phyloP scores from a whole-genome alignment of 2,888 invertebrate species.

The Sinotaia quadrata region DNA sequence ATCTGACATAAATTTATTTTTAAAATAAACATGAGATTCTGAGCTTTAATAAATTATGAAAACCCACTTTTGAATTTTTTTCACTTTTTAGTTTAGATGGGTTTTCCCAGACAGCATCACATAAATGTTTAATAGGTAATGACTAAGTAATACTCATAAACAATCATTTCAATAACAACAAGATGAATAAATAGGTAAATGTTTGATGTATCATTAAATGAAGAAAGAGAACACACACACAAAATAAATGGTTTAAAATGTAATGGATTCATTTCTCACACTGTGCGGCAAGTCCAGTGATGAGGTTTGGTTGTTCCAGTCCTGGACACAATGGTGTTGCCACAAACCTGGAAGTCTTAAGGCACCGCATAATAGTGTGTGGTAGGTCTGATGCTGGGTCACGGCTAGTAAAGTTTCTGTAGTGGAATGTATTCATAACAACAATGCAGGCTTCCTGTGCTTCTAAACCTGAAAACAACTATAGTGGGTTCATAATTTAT shows the following conservation, averaged over 20 bases:
- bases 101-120: no score
- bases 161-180: no score
- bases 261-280: conserved; percentile 50
- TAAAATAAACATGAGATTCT: no score
- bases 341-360: conserved; percentile 55
- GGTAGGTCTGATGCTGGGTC: conserved; percentile 55
- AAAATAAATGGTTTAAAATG: no score
- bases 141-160: no score
- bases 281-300: conserved; percentile 65
- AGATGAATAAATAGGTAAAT: not conserved
- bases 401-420: conserved; percentile 60
- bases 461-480: conserved; percentile 54
- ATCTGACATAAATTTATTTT: no score
- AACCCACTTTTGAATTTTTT: no score
- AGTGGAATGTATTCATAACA: conserved; percentile 51
- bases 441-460: conserved; percentile 47
- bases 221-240: no score
- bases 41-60: no score
- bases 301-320: conserved; percentile 66
- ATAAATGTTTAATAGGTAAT: no score
- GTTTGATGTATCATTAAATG: not conserved
- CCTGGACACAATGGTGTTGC: conserved; percentile 56
- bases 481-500: conserved; percentile 29
- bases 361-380: conserved; percentile 59
- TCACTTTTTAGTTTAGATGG: no score